Conservation (phyloP, 2,113 vertebrate species). For the Neotoma lepida region DNA sequence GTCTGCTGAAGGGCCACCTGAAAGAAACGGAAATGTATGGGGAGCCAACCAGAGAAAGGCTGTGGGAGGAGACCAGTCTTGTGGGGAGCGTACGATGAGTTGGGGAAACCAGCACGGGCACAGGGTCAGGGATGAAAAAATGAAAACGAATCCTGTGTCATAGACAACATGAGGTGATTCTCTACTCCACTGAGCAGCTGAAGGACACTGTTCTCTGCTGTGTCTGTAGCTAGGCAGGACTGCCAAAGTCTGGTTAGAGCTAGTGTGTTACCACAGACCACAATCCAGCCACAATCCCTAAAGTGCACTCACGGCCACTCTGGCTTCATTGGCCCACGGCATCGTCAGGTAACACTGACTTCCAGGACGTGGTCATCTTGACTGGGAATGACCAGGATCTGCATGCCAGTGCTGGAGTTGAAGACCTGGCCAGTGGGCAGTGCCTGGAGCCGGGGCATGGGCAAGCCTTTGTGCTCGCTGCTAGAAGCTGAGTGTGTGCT, state of each 20-base stretch:
- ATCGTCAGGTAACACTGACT: conserved; percentile 95
- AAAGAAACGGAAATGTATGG: background rate
- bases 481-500: conserved; percentile 87
- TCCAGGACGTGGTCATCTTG: conserved; percentile 96
- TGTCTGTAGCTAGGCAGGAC: conserved; percentile 74
- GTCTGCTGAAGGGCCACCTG: conserved; percentile 47
- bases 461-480: conserved; percentile 90
- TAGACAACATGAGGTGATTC: conserved; percentile 70
- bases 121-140: conserved; percentile 45
- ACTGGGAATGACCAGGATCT: conserved; percentile 95
- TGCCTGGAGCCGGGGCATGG: conserved; percentile 95
- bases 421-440: conserved; percentile 95
- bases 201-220: conserved; percentile 73
- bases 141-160: conserved; percentile 62
- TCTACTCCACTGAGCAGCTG: conserved; percentile 77
- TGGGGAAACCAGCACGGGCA: background rate
- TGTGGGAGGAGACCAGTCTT: background rate
- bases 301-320: conserved; percentile 82
- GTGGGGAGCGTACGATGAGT: background rate
- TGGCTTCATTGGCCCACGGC: background rate
- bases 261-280: conserved; percentile 71
- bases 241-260: conserved; percentile 74
- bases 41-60: background rate
- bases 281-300: conserved; percentile 75
- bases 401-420: conserved; percentile 90